These are phyloP conservation scores for Drosophila guanche DNA, from an alignment of 1,140 invertebrate genomes.

Conservation along the genomic window DNA sequence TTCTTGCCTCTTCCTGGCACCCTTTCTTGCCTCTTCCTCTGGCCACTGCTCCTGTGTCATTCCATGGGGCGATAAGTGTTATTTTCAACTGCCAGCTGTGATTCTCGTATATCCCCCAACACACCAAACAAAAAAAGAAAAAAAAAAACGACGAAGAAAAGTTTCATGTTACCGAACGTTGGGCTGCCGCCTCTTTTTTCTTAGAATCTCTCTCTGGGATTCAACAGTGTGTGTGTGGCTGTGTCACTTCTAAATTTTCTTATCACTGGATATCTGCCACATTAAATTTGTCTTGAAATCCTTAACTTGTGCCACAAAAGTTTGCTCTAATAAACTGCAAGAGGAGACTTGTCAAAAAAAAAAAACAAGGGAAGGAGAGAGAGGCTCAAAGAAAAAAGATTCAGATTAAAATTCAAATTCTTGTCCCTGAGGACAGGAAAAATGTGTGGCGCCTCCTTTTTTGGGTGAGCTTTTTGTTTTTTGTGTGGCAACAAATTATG, in stretches of 20 bases:
- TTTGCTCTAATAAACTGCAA: slow-evolving; percentile 37
- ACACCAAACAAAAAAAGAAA: not conserved
- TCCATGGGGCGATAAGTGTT: slow-evolving; percentile 68
- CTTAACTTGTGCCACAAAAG: slow-evolving; percentile 37
- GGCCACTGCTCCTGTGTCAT: slow-evolving; percentile 16
- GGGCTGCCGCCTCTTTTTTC: slow-evolving; percentile 12
- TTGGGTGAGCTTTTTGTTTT: slow-evolving; percentile 5
- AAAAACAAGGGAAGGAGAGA: not conserved
- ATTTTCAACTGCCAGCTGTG: slow-evolving; percentile 77
- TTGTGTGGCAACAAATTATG: slow-evolving; percentile 44
- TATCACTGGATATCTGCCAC: slow-evolving; percentile 45
- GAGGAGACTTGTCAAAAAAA: not conserved
- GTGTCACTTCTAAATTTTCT: slow-evolving; percentile 60
- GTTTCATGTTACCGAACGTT: slow-evolving; percentile 69
- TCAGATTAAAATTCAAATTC: slow-evolving; percentile 13
- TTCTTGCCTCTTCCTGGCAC: too few species aligned
- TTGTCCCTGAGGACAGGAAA: slow-evolving; percentile 1
- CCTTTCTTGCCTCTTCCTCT: not conserved
- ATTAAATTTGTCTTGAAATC: slow-evolving; percentile 61
- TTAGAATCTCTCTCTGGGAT: slow-evolving; percentile 8
- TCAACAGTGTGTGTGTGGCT: slow-evolving; percentile 24
- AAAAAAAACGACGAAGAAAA: slow-evolving; percentile 30
- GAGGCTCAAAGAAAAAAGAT: slow-evolving; percentile 23
- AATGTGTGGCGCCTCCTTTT: slow-evolving; percentile 19
- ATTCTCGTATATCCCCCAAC: slow-evolving; percentile 43